phyloP scores from a whole-genome alignment of 1,140 invertebrate genomes.

The Paramacrobiotus metropolitanus region DNA sequence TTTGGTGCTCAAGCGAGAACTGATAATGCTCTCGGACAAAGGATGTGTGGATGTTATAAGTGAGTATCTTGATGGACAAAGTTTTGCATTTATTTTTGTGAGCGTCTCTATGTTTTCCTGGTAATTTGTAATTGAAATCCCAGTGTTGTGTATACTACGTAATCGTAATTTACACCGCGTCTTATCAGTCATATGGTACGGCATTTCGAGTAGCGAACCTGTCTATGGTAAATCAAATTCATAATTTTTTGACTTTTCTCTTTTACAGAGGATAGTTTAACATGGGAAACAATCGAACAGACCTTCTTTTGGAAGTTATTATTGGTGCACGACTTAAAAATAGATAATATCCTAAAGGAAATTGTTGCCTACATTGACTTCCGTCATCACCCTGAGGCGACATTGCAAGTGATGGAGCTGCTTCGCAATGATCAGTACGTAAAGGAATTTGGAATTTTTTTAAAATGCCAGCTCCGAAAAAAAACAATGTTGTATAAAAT shows the following conservation, averaged over 20 bases:
- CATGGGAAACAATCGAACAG: conserved; percentile 90
- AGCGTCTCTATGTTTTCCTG: no score
- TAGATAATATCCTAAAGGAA: neutral
- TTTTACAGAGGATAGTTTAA: conserved; percentile 51
- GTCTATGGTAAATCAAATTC: no score
- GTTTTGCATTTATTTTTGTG: no score
- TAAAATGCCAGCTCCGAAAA: no score
- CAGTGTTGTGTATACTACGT: neutral
- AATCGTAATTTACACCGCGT: neutral
- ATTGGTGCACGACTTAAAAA: conserved; percentile 55
- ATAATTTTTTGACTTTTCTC: conserved; percentile 24
- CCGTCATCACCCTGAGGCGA: neutral
- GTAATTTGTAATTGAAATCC: no score
- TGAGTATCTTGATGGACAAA: no score
- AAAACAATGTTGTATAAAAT: no score
- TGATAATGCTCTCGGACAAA: conserved; percentile 29
- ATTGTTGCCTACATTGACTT: neutral
- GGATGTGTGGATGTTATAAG: conserved; percentile 27
- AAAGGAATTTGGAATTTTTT: no score
- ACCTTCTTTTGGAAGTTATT: conserved; percentile 86
- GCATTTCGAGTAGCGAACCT: neutral
- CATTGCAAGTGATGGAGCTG: neutral
- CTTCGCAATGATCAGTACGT: no score
- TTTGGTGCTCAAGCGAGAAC: conserved; percentile 61
- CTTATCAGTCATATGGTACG: neutral